These are phyloP conservation scores for Sisyra terminalis DNA, from an alignment of 2,888 invertebrate genomes.

Conservation along the genomic window DNA sequence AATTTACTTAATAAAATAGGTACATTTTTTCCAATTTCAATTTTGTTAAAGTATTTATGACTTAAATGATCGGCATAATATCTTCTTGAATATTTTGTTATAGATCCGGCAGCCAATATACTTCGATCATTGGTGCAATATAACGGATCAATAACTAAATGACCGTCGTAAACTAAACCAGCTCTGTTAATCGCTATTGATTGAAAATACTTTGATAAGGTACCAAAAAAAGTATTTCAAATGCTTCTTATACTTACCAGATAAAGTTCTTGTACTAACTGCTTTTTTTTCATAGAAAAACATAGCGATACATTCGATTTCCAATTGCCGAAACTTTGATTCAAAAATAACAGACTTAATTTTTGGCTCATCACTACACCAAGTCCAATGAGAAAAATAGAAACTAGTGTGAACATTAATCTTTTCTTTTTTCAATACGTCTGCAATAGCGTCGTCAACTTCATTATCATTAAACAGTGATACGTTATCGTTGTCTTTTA, in stretches of 20 bases:
- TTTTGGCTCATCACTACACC: constrained; percentile 16
- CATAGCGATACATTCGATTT: constrained; percentile 34
- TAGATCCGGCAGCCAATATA: constrained; percentile 47
- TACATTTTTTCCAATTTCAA: constrained; percentile 47
- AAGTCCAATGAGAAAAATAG: constrained; percentile 36
- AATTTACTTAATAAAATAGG: constrained; percentile 10
- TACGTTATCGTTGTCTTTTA: constrained; percentile 9
- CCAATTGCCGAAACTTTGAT: constrained; percentile 27
- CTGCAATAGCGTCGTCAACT: constrained; percentile 33
- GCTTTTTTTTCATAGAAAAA: constrained; percentile 39
- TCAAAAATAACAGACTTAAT: constrained; percentile 32
- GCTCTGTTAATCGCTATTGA: constrained; percentile 33
- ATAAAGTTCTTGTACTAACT: constrained; percentile 27
- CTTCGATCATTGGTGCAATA: constrained; percentile 46
- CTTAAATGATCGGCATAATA: constrained; percentile 32
- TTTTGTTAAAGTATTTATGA: constrained; percentile 38
- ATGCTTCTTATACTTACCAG: constrained; percentile 1
- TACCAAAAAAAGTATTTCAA: too few species aligned
- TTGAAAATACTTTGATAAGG: not conserved
- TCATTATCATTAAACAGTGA: constrained; percentile 23
- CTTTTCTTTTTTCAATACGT: constrained; percentile 25
- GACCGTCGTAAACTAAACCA: constrained; percentile 41
- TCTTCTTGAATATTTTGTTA: constrained; percentile 43
- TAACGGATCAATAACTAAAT: constrained; percentile 40
- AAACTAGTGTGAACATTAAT: constrained; percentile 33